Percentiles rank a stretch among this genome's conserved stretches.
These are phyloP conservation scores for Acanthochromis polyacanthus DNA, from an alignment of 2,113 vertebrate species.

Conservation along the genomic window DNA sequence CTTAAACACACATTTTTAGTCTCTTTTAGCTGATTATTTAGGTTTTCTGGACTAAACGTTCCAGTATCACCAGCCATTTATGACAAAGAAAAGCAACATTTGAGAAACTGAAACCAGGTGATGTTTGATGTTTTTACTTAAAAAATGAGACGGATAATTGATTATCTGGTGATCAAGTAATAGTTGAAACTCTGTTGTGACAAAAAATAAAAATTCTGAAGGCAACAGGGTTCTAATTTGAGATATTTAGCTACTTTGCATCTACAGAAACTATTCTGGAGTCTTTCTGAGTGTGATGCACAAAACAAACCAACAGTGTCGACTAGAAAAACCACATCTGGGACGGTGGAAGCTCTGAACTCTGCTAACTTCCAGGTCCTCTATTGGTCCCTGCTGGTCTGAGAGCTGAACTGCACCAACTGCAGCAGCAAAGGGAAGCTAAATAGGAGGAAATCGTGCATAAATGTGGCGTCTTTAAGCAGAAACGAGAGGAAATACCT, in stretches of 20 bases:
- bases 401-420: conserved; percentile 37
- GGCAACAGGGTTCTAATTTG: no score
- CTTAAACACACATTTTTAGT: no score
- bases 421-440: conserved; percentile 19
- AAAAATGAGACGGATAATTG: no score
- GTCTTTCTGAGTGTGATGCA: no score
- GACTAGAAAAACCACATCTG: not conserved
- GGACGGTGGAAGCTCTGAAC: not conserved
- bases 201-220: no score
- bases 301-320: no score
- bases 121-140: not conserved
- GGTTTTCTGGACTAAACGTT: no score
- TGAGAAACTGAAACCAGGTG: not conserved
- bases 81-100: not conserved
- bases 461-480: not conserved
- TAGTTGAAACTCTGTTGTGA: no score
- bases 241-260: no score
- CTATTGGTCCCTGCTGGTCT: conserved; percentile 67
- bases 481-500: not conserved
- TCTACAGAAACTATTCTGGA: no score
- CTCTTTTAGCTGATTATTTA: no score
- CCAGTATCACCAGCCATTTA: not conserved
- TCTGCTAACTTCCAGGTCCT: conserved; percentile 42
- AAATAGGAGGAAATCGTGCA: not conserved
- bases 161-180: no score